Conservation (phyloP, 2,888 invertebrate genomes). For the Beris chalybata region DNA sequence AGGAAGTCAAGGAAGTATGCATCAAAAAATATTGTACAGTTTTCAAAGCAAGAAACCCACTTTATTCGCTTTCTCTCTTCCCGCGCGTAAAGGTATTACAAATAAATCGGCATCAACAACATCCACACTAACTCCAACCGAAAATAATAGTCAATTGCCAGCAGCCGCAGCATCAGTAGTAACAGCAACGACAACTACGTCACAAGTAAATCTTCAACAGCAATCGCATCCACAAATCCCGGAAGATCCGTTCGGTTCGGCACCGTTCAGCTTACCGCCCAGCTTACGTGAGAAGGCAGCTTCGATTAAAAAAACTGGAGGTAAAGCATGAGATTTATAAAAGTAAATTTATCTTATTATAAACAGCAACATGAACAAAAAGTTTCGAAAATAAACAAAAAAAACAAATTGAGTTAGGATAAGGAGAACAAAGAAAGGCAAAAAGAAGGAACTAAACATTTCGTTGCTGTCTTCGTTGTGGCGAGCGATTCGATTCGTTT, state of each 20-base stretch:
- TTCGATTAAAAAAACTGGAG: conserved; percentile 55
- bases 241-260: conserved; percentile 79
- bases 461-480: no score
- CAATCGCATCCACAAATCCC: conserved; percentile 53
- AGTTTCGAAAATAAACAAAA: not conserved
- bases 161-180: conserved; percentile 12
- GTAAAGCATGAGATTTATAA: conserved; percentile 55
- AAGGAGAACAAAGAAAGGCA: not conserved
- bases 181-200: conserved; percentile 15
- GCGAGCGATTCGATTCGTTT: no score
- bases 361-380: not conserved
- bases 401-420: conserved; percentile 31
- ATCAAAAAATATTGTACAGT: not conserved
- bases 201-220: conserved; percentile 21
- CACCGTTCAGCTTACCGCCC: conserved; percentile 74
- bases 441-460: no score
- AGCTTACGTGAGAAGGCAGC: conserved; percentile 57
- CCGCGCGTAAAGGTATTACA: conserved; percentile 48
- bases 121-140: conserved; percentile 53
- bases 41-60: not conserved
- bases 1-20: conserved; percentile 73
- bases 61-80: conserved; percentile 3
- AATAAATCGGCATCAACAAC: conserved; percentile 54
- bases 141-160: conserved; percentile 44
- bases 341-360: conserved; percentile 29